These are phyloP conservation scores for Margarornis squamiger DNA, from an alignment of 2,797 vertebrate species.

Conservation along the genomic window DNA sequence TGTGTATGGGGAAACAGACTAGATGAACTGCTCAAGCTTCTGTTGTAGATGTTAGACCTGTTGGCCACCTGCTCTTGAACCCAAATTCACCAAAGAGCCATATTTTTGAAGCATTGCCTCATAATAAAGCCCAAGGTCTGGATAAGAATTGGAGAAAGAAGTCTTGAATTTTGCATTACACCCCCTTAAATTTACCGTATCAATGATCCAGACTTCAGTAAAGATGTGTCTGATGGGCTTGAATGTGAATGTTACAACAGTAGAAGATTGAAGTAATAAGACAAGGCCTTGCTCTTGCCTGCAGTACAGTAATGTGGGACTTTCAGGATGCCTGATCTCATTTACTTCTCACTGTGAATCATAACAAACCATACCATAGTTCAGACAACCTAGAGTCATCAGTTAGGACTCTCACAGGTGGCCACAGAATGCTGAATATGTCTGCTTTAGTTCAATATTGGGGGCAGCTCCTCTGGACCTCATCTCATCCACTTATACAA, in stretches of 20 bases:
- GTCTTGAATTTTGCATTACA: not conserved
- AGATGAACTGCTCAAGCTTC: not conserved
- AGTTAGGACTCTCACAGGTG: not conserved
- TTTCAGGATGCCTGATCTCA: not conserved
- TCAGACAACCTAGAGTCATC: not conserved
- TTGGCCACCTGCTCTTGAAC: not conserved
- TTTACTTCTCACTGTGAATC: not conserved
- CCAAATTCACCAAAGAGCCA: not conserved
- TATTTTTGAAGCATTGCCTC: not conserved
- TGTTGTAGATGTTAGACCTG: not conserved
- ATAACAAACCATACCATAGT: fast-evolving
- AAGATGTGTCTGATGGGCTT: not conserved
- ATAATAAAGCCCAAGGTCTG: not conserved
- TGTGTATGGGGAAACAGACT: not conserved
- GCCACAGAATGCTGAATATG: not conserved
- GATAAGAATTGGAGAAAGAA: not conserved
- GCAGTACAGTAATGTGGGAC: not conserved
- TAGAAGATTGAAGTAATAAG: not conserved
- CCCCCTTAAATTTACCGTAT: not conserved
- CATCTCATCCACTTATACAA: not conserved
- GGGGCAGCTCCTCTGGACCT: not conserved
- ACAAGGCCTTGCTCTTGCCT: not conserved
- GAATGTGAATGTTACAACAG: not conserved
- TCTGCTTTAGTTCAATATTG: not conserved
- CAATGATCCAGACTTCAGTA: not conserved